phyloP scores from a whole-genome alignment of 2,888 invertebrate genomes.

The Heteropelma amictum region DNA sequence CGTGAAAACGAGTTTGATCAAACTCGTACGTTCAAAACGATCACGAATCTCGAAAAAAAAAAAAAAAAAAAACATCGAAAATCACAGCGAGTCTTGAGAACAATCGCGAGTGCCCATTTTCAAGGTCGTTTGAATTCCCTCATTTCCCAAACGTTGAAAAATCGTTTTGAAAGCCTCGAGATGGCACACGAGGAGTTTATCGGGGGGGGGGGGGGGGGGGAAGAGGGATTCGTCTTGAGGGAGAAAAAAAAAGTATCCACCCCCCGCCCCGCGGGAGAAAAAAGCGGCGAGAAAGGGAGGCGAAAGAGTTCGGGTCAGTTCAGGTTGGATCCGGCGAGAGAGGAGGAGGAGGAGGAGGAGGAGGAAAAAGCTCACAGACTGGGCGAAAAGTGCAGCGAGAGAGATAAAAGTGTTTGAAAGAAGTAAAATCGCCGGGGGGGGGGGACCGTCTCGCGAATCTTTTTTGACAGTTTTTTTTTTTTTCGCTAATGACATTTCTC shows the following conservation, averaged over 20 bases:
- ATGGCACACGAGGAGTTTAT: not conserved
- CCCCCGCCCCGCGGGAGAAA: too few relatives aligned
- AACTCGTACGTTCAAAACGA: too few relatives aligned
- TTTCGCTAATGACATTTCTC: constrained; percentile 52
- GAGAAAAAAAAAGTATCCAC: too few relatives aligned
- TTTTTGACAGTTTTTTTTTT: constrained; percentile 26
- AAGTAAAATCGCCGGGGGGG: constrained; percentile 26
- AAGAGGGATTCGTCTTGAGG: not conserved
- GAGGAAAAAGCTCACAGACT: not conserved
- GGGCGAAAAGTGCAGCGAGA: not conserved
- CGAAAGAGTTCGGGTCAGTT: not conserved
- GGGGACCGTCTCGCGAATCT: constrained; percentile 1
- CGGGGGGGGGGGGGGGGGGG: not conserved
- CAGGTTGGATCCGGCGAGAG: not conserved
- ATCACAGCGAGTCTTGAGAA: too few relatives aligned
- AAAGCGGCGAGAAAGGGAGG: not conserved
- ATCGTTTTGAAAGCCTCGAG: not conserved
- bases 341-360: not conserved
- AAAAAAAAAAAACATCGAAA: too few relatives aligned
- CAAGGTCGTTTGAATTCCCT: too few relatives aligned
- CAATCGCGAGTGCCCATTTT: too few relatives aligned
- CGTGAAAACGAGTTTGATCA: too few relatives aligned
- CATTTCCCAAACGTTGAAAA: too few relatives aligned
- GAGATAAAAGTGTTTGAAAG: constrained; percentile 28
- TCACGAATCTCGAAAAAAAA: too few relatives aligned